Percentiles rank a stretch among this genome's conserved stretches.
phyloP scores from a whole-genome alignment of 2,888 invertebrate species.

The Sicus ferrugineus region DNA sequence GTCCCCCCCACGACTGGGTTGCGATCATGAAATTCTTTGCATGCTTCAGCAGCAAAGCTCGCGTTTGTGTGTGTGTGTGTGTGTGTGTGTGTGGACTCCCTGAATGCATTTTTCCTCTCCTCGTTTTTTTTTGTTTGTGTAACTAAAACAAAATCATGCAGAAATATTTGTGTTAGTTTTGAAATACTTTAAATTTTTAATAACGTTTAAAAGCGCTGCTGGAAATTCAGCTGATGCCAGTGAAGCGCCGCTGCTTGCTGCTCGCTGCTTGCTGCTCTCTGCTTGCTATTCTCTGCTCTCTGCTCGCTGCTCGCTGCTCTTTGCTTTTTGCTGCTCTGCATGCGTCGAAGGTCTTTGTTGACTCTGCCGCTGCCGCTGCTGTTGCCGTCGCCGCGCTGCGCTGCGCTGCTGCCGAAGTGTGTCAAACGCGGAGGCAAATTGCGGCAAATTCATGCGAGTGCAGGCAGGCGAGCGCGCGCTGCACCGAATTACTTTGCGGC shows the following conservation, averaged over 20 bases:
- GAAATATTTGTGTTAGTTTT: slow-evolving; percentile 2
- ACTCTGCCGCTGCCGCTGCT: background rate
- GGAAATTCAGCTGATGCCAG: slow-evolving; percentile 21
- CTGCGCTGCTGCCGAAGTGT: slow-evolving; percentile 11
- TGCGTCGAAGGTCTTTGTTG: slow-evolving; percentile 1
- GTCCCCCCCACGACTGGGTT: background rate
- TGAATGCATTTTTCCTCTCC: slow-evolving; percentile 21
- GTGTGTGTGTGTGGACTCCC: slow-evolving; percentile 28
- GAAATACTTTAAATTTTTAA: slow-evolving; percentile 30
- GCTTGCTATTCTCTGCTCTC: too few species aligned
- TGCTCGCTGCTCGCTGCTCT: background rate
- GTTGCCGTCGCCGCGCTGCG: too few species aligned
- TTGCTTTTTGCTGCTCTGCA: slow-evolving; percentile 5
- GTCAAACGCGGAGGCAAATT: slow-evolving; percentile 17
- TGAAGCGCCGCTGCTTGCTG: background rate
- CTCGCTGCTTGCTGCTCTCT: background rate
- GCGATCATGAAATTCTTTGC: slow-evolving; percentile 21
- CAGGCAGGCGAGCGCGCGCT: background rate
- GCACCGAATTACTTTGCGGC: slow-evolving; percentile 9
- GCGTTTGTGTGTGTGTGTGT: slow-evolving; percentile 8
- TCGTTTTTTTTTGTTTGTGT: slow-evolving; percentile 14
- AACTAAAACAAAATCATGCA: background rate
- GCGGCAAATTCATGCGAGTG: slow-evolving; percentile 10
- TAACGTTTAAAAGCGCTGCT: slow-evolving; percentile 27
- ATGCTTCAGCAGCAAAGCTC: slow-evolving; percentile 16